These are phyloP conservation scores for Hephaestus fuliginosus DNA, from an alignment of 2,797 vertebrate genomes.

Conservation along the genomic window DNA sequence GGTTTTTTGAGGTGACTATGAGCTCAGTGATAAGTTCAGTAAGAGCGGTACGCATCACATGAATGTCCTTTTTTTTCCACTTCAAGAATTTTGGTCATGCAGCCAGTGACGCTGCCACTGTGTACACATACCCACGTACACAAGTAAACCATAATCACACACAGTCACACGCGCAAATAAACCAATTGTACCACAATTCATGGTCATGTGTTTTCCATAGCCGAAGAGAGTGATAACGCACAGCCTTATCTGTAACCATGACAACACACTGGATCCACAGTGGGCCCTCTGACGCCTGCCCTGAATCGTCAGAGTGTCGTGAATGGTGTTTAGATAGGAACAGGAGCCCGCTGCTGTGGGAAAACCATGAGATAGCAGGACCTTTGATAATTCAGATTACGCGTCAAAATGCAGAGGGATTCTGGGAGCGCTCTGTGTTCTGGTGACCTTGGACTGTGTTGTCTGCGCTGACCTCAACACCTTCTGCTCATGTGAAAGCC, in stretches of 20 bases:
- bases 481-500: slow-evolving; percentile 18
- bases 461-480: slow-evolving; percentile 21
- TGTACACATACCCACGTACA: slow-evolving; percentile 27
- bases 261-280: slow-evolving; percentile 56
- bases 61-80: slow-evolving; percentile 9
- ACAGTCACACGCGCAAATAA: slow-evolving; percentile 24
- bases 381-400: slow-evolving; percentile 58
- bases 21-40: slow-evolving; percentile 10
- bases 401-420: slow-evolving; percentile 22
- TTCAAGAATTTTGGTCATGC: slow-evolving; percentile 35
- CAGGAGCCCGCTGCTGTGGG: slow-evolving; percentile 46
- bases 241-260: slow-evolving; percentile 74
- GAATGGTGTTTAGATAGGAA: slow-evolving; percentile 65
- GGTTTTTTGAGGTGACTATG: slow-evolving; percentile 9
- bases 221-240: slow-evolving; percentile 58
- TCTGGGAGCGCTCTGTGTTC: slow-evolving; percentile 28
- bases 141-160: slow-evolving; percentile 6
- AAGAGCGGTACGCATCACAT: neutral
- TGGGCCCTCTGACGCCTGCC: slow-evolving; percentile 59
- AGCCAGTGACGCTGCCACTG: slow-evolving; percentile 20
- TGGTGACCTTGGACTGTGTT: slow-evolving; percentile 38
- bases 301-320: slow-evolving; percentile 58
- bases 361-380: slow-evolving; percentile 57
- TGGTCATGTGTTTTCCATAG: slow-evolving; percentile 66
- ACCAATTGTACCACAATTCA: slow-evolving; percentile 47